A percentile compares a stretch with the other conserved stretches of the same genome.
These are phyloP conservation scores for Picus viridis DNA, from an alignment of 2,797 vertebrate genomes.

Conservation along the genomic window DNA sequence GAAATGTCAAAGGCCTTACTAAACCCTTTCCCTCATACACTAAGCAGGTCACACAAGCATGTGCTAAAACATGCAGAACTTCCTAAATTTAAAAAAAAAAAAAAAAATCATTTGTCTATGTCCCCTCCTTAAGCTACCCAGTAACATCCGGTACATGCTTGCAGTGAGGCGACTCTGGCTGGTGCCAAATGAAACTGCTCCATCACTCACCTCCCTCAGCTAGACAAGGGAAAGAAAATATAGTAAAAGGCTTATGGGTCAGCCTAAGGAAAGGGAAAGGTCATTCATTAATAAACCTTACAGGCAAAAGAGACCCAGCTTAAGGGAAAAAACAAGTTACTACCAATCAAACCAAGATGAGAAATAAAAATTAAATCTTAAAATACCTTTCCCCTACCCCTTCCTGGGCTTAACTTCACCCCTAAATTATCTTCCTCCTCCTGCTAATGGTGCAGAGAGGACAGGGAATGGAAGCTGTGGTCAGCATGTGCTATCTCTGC, in stretches of 20 bases:
- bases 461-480: background rate
- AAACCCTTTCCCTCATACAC: background rate
- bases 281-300: background rate
- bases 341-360: background rate
- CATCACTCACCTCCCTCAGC: background rate
- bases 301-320: background rate
- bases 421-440: background rate
- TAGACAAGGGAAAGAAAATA: no score
- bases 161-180: background rate
- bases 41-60: background rate
- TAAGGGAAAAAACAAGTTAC: background rate
- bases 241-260: no score
- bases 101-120: no score
- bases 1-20: background rate
- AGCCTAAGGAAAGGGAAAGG: background rate
- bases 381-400: background rate
- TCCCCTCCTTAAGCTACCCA: background rate
- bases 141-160: background rate
- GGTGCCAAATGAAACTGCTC: background rate
- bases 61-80: background rate
- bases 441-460: rapidly evolving
- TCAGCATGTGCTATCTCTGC: background rate
- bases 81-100: background rate
- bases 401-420: background rate
- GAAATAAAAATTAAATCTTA: background rate